phyloP scores from a whole-genome alignment of 2,113 vertebrate species.

The Cricetomys ansorgei region DNA sequence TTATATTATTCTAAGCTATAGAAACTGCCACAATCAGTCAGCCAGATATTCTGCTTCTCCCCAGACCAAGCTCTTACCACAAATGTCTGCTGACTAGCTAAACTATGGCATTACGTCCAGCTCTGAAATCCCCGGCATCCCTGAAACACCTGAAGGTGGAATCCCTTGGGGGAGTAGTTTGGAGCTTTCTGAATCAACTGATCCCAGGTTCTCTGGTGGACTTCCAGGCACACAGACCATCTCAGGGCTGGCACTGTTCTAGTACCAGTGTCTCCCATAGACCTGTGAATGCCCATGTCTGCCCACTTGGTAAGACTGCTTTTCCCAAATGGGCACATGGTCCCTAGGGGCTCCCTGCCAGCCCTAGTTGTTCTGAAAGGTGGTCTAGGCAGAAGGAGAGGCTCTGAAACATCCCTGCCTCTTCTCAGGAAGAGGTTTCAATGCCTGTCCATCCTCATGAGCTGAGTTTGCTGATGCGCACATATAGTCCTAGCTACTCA shows the following conservation, averaged over 20 bases:
- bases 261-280: background rate
- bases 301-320: too few species aligned
- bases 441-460: too few species aligned
- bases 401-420: accelerated
- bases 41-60: background rate
- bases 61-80: too few species aligned
- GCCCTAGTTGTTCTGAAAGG: background rate
- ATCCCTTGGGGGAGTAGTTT: background rate
- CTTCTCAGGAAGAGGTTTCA: background rate
- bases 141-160: background rate
- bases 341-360: background rate
- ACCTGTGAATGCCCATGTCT: background rate
- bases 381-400: background rate
- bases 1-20: background rate
- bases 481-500: too few species aligned
- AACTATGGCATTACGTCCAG: background rate
- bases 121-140: background rate
- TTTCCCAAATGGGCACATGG: background rate
- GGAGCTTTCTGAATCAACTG: background rate
- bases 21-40: background rate
- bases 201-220: background rate
- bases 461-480: too few species aligned
- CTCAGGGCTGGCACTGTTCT: background rate
- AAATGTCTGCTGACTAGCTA: background rate
- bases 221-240: background rate